Evolutionary conservation across 2,888 invertebrate genomes (phyloP), one percentile per base, ranked within the genome.

Genomic region (Sesamia inferens): DNA sequence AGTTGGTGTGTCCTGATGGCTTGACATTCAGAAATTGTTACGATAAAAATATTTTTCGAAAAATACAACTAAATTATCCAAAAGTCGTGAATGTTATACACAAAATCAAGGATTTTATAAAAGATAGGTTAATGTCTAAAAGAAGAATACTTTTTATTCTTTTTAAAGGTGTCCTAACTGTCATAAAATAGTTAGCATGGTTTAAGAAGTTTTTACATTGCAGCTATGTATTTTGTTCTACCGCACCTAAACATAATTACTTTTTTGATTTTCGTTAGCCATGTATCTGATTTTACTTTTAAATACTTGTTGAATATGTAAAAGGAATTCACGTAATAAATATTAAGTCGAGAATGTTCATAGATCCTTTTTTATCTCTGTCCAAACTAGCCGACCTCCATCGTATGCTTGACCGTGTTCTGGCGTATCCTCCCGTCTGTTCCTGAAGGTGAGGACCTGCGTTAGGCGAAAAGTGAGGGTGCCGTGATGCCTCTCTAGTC

Each of bases 291-390:
- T 0, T 19, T 44, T 66, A 13, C 44, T 62, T 7, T 66, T 57
- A 4, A 7, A 0, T 2, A 31, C 0, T 55, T 77, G 79, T 39
- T 62, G 0, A 0, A 13, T 0, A 0, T 84, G 10, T 24, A 94
- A 57, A 70, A 64, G 59, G 13, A 85, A 85, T 61, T 62, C 64
- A 39, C n/a, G 19, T 16, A 85, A 58, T n/a, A n/a, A n/a, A n/a
- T n/a, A n/a, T n/a, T 7, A 51, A 76, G 4, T 89, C 72, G 0
- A 95, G 69, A 44, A 95, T 87, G 0, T 55, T 59, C 0, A 58
- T 42, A 0, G 85, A n/a, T n/a, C n/a, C n/a, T n/a, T n/a, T n/a
- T n/a, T n/a, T n/a, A n/a, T n/a, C n/a, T n/a, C n/a, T n/a, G n/a
- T n/a, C n/a, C n/a, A n/a, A n/a, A n/a, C n/a, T n/a, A n/a, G n/a